These are phyloP conservation scores for Phalangium opilio DNA, from an alignment of 2,888 invertebrate species.

Conservation along the genomic window DNA sequence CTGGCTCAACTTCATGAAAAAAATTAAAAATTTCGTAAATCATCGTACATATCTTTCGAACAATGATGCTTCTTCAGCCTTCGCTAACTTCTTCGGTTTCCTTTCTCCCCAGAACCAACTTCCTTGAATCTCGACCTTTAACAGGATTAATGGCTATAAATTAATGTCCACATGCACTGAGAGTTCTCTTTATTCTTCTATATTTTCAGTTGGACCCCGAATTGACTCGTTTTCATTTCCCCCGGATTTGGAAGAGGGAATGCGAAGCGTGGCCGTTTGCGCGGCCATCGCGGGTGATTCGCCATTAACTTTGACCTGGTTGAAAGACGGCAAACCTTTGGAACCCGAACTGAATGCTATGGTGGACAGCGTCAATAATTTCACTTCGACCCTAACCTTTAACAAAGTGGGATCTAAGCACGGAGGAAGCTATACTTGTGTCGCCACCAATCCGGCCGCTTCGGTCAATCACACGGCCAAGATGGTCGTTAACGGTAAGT, in stretches of 20 bases:
- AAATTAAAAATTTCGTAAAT: too few species aligned
- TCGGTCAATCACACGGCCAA: constrained; percentile 18
- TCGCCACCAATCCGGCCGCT: constrained; percentile 20
- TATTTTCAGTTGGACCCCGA: constrained; percentile 19
- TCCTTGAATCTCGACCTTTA: too few species aligned
- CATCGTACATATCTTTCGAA: too few species aligned
- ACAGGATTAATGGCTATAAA: too few species aligned
- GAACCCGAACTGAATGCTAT: constrained; percentile 10
- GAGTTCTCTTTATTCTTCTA: too few species aligned
- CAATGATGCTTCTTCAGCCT: too few species aligned
- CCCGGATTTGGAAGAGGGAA: constrained; percentile 20
- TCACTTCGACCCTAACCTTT: constrained; percentile 19
- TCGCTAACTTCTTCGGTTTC: too few species aligned
- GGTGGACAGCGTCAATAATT: constrained; percentile 18
- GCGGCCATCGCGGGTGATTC: constrained; percentile 22
- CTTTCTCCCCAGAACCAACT: too few species aligned
- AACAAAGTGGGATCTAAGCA: constrained; percentile 18
- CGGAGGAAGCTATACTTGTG: constrained; percentile 22
- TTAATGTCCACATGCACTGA: too few species aligned
- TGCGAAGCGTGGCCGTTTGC: constrained; percentile 20
- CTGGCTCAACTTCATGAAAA: too few species aligned
- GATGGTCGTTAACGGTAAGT: constrained; percentile 21
- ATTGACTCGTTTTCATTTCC: constrained; percentile 21
- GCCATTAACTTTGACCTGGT: constrained; percentile 27
- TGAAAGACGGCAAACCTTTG: constrained; percentile 28